phyloP scores from a whole-genome alignment of 2,888 invertebrate genomes.

The Tenthredo mesomela region DNA sequence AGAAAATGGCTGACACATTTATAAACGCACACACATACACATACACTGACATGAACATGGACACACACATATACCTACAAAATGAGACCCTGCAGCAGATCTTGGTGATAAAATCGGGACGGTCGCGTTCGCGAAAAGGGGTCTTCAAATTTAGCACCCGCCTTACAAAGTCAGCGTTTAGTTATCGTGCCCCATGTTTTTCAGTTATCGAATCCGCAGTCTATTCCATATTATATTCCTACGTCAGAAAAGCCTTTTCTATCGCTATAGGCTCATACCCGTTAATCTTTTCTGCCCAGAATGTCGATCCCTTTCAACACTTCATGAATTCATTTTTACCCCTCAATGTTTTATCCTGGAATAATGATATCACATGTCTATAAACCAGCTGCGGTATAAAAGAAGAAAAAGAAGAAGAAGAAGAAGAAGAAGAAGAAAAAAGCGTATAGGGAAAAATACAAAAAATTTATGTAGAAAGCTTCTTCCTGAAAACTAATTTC shows the following conservation, averaged over 20 bases:
- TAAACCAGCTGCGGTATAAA: too few relatives aligned
- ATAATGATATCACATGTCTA: too few relatives aligned
- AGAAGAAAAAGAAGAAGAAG: too few relatives aligned
- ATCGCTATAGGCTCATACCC: neutral
- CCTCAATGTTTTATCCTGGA: too few relatives aligned
- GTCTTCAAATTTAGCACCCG: conserved; percentile 32
- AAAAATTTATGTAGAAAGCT: neutral
- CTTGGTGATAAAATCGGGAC: conserved; percentile 31
- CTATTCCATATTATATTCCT: conserved; percentile 9
- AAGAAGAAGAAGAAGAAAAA: neutral
- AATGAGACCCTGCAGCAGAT: conserved; percentile 39
- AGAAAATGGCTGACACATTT: neutral
- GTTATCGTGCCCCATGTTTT: conserved; percentile 42
- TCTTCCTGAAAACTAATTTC: neutral
- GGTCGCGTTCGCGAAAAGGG: neutral
- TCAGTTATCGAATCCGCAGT: conserved; percentile 43
- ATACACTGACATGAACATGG: neutral
- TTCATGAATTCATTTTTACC: neutral
- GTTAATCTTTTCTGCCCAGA: conserved; percentile 11
- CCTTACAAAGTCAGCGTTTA: conserved; percentile 45
- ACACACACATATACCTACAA: neutral
- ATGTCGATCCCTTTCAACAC: neutral
- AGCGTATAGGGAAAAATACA: neutral
- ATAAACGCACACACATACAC: neutral
- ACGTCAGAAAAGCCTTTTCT: neutral